Evolutionary conservation across 1,140 invertebrate species (phyloP), one percentile per base, ranked within the genome.

Genomic region (Rhagoletis pomonella): DNA sequence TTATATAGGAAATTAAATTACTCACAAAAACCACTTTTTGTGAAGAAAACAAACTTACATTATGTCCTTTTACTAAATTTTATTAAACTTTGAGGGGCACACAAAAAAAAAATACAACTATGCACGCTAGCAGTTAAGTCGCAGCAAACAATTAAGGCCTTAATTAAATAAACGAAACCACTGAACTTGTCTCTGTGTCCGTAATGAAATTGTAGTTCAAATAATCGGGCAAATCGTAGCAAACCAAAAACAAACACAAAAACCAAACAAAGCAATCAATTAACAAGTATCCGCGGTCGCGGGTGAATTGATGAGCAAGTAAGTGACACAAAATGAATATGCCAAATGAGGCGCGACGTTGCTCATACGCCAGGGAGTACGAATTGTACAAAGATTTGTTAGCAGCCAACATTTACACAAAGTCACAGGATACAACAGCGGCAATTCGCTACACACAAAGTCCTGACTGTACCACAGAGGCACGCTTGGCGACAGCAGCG

Each of bases 271-370:
- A 73, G 44, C 5, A 47, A 12, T 3, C 17, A 29, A 29, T 29
- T 29, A 0, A 29, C 29, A 29, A 29, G 29, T 29, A 29, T 29
- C 29, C 29, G 29, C 29, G 29, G 29, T 29, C 29, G 29, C 29
- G 29, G 29, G 29, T 29, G 29, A 29, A 29, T 29, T 29, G 1
- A 29, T 29, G 29, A 42, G 39, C 9, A 12, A 17, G 73, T 55
- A n/a, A 55, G 9, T 7, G 69, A 39, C n/a, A 7, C 44, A 55
- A 77, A 77, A 77, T 77, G 73, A 77, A 77, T 77, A n/a, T 77
- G 73, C 73, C 7, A 77, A 77, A 77, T n/a, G 67, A 69, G 42
- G 10, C 67, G 17, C 47, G n/a, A 77, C 73, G 73, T 81, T 81
- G n/a, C 73, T 81, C 73, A 81, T 81, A 81, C 73, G 47, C 17